Percentiles rank a stretch among this genome's conserved stretches.
phyloP scores from a whole-genome alignment of 2,113 vertebrate species.

The Myrmophylax atrothorax region DNA sequence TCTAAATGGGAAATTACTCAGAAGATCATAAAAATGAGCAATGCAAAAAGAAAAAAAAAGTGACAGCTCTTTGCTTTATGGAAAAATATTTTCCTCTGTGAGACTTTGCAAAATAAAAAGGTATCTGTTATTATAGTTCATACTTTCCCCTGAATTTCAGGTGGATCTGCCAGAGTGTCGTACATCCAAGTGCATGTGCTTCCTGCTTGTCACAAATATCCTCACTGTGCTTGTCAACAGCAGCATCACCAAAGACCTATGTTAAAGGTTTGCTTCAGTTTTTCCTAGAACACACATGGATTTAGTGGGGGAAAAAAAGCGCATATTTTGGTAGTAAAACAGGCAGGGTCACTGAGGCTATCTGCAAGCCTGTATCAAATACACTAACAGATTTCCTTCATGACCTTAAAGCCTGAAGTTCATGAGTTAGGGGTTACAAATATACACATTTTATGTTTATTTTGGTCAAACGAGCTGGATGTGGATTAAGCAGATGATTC shows the following conservation, averaged over 20 bases:
- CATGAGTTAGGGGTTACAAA: not conserved
- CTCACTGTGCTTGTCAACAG: rapidly evolving
- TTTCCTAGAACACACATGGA: not conserved
- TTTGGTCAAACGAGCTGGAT: not conserved
- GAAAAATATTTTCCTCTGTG: not conserved
- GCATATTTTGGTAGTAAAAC: not conserved
- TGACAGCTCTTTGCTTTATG: not conserved
- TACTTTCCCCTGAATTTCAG: not conserved
- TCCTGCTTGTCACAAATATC: not conserved
- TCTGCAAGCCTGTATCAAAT: not conserved
- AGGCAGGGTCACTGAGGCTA: not conserved
- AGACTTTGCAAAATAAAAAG: not conserved
- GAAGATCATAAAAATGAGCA: slow-evolving; percentile 28
- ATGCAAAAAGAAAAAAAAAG: not conserved
- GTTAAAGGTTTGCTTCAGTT: not conserved
- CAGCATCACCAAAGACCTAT: not conserved
- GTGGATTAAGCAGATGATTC: not conserved
- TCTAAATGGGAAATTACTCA: slow-evolving; percentile 51
- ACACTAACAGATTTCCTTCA: not conserved
- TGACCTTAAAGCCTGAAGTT: not conserved
- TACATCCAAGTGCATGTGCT: not conserved
- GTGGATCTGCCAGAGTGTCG: not conserved
- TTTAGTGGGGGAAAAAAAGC: not conserved
- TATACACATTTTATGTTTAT: not conserved
- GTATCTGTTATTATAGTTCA: not conserved